Base-by-base conservation (phyloP, 1,140 invertebrate species). In the Chymomyza costata region DNA sequence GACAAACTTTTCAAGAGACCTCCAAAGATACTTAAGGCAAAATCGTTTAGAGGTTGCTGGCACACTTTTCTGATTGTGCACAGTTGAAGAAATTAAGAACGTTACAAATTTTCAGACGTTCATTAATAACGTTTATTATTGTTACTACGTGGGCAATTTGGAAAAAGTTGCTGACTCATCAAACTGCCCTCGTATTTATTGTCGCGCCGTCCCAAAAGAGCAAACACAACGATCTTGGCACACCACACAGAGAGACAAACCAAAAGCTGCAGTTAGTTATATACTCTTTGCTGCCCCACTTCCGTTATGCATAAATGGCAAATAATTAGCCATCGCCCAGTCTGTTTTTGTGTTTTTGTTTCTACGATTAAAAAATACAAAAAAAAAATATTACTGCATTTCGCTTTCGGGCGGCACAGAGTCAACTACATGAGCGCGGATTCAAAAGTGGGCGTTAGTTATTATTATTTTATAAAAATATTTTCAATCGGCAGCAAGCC, bases 281-380 rank as follows among this genome's bases (percentile, higher is more conserved):
- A n/a, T n/a, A n/a, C n/a, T n/a, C n/a, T n/a, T n/a, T n/a, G n/a
- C n/a, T n/a, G n/a, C 21, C 3, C 35, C 15, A 21, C 32, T 63
- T 55, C 39, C 43, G 62, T 45, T 64, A 53, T 59, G 57, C 62
- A 78, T 66, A 66, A 66, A 63, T 41, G 50, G 70, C 51, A 37
- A 58, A 54, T 58, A 56, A 40, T 49, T 64, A 53, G 53, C 50
- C 50, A 55, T 51, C 68, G 53, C 54, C 68, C 50, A 53, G 48
- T 34, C 56, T 44, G 43, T 31, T 38, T 60, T 46, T 60, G 57
- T 30, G 41, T 28, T 16, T 17, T 60, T 56, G 46, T 61, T 51
- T 39, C 44, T 38, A 8, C 21, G 8, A 25, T 25, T 25, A 25
- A 5, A 3, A 25, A n/a, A n/a, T 38, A 8, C 21, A 25, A 25